Base-by-base conservation (phyloP, 2,113 vertebrate genomes). In the Cyphomyrus discorhynchus region DNA sequence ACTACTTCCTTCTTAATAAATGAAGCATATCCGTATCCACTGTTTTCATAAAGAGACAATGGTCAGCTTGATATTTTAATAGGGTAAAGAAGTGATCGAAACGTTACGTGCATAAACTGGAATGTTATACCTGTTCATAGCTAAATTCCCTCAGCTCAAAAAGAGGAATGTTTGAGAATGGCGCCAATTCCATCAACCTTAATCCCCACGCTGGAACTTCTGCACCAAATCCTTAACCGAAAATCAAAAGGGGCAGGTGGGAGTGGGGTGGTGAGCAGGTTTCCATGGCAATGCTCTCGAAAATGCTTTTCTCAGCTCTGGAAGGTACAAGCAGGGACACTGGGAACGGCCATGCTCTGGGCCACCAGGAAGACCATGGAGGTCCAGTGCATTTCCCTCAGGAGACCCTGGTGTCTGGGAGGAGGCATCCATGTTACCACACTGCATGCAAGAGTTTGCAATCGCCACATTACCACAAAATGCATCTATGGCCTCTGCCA, bases 251-350 rank as follows among this genome's bases (percentile, higher is more conserved):
- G 70, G 86, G 19, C 42, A 50, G 47, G 31, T n/a, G 27, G 7
- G 85, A 49, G 85, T 17, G 15, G 47, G 50, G 85, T 39, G 31
- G 13, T 49, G 46, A 35, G 50, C 85, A 58, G 8, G 89, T 90
- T 90, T 90, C 90, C 86, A 88, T 90, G 86, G 70, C 42, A 62
- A 90, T 88, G 50, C 52, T 58, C 35, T 82, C 1, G 35, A 88
- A 52, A 87, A 47, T 35, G 42, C 11, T n/a, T 56, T 53, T 46
- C 5, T 39, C 35, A 4, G 21, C 24, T 35, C 39, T 49, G 31
- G 49, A 53, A 56, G n/a, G 85, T 39, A 87, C 49, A 87, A 39
- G 47, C 11, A 3, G 35, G 85, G 47, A 35, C 21, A 11, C 2
- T 80, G 45, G 83, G 24, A 50, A 27, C 0, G 46, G 45, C 5